Base-by-base conservation (phyloP, 64 coral and sea anemone species). In the Pocillopora damicornis region DNA sequence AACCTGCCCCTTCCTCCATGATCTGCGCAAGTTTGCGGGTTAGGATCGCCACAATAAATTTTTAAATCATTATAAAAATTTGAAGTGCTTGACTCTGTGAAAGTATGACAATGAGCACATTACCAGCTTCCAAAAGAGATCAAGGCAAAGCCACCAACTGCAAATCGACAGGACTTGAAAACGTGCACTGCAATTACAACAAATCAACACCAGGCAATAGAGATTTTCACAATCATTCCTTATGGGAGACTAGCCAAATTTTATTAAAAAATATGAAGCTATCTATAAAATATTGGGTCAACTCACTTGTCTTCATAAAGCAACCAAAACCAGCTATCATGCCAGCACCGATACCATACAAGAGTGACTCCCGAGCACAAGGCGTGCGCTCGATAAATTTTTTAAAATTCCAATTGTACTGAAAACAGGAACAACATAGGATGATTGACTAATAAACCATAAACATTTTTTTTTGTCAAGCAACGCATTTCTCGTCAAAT, bases 271-370 rank as follows among this genome's bases (percentile, higher is more conserved):
- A 59, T 10, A 73, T 22, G 72, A 37, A 42, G 11, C 23, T 2
- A 12, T 7, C 60, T 6, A 72, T 18, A 15, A 37, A 73, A 45
- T 37, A 9, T 63, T 76, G 4, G 59, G 8, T 68, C 18, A 34
- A 90, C 94, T 96, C 26, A 96, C 94, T 92, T 78, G 91, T 87
- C 81, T 90, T 96, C 0, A 96, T 65, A 87, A 96, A 96, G 36
- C 86, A 90, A 9, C 89, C 64, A 56, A 37, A 16, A 5, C 88
- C 94, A 81, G 80, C 61, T 16, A 68, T 75, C 15, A 92, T 30
- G 15, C 94, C 91, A 11, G 91, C 94, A 10, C 75, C 75, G 45
- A 96, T 96, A 6, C 94, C 94, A 79, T 96, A 90, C 75, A 96
- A 23, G 10, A 96, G 80, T 12, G 89, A 86, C 30, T 96, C 94